A percentile compares a stretch with the other conserved stretches of the same genome.
Conservation (phyloP, 2,113 vertebrate genomes). For the Paradoxurus hermaphroditus region DNA sequence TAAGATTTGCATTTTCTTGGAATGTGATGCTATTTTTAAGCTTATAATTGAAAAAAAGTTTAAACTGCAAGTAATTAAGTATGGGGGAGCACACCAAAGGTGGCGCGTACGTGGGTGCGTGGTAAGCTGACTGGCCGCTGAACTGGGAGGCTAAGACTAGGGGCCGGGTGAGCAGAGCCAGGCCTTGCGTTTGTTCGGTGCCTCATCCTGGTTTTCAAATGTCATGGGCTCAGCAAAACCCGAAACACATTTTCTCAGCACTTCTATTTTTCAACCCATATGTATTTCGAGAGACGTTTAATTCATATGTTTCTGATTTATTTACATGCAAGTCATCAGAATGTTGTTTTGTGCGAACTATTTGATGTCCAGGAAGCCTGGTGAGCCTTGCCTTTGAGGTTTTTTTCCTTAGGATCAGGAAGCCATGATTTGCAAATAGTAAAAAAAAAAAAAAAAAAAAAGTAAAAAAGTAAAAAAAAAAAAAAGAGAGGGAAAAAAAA, state of each 20-base stretch:
- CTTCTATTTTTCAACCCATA: conserved; percentile 73
- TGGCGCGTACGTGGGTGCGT: conserved; percentile 11
- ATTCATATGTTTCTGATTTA: conserved; percentile 80
- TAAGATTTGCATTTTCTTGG: conserved; percentile 69
- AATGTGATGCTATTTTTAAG: conserved; percentile 63
- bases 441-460: neutral
- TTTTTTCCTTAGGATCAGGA: conserved; percentile 56
- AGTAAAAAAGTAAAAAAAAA: too few relatives aligned
- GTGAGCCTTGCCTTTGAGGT: conserved; percentile 75
- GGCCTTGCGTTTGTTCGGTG: conserved; percentile 60
- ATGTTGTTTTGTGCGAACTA: conserved; percentile 72
- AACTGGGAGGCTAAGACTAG: conserved; percentile 39
- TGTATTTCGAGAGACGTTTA: conserved; percentile 69
- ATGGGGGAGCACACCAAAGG: neutral
- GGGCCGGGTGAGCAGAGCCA: conserved; percentile 1
- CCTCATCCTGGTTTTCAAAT: conserved; percentile 73
- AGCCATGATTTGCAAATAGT: conserved; percentile 66
- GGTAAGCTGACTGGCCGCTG: conserved; percentile 35
- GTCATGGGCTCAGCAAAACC: conserved; percentile 76
- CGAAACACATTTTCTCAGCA: conserved; percentile 78
- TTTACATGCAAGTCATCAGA: conserved; percentile 80
- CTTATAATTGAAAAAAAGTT: conserved; percentile 58
- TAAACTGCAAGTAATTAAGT: conserved; percentile 53
- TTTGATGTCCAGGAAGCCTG: conserved; percentile 75
- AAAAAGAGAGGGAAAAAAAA: neutral